Conservation (phyloP, 2,113 vertebrate species). For the Nanorana parkeri region DNA sequence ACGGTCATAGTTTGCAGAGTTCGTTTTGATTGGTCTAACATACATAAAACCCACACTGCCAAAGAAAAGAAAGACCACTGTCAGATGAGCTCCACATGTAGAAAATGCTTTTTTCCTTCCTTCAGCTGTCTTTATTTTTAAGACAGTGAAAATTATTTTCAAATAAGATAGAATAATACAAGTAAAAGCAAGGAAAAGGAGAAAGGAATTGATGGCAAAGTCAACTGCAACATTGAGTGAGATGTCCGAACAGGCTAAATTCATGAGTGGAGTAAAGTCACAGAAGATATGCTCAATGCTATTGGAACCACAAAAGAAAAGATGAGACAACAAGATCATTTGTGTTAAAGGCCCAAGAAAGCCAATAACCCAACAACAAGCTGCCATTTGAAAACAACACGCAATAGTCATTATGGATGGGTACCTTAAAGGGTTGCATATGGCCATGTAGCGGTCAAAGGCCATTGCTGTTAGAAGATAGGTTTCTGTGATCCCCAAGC, state of each 20-base stretch:
- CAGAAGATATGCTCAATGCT: constrained; percentile 45
- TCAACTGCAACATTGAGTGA: constrained; percentile 39
- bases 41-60: constrained; percentile 59
- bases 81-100: constrained; percentile 61
- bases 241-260: constrained; percentile 38
- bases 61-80: constrained; percentile 63
- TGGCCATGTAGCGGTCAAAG: constrained; percentile 47
- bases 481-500: constrained; percentile 40
- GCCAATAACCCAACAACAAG: constrained; percentile 32
- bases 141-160: constrained; percentile 59
- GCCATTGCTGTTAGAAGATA: constrained; percentile 51
- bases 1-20: constrained; percentile 22
- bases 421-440: constrained; percentile 46
- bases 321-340: constrained; percentile 16
- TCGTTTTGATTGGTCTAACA: constrained; percentile 22
- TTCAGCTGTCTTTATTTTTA: constrained; percentile 56
- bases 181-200: constrained; percentile 57
- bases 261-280: constrained; percentile 45
- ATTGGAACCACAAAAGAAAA: constrained; percentile 36
- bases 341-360: constrained; percentile 39
- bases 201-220: constrained; percentile 57
- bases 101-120: constrained; percentile 62
- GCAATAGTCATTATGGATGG: constrained; percentile 41
- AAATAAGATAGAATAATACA: constrained; percentile 63
- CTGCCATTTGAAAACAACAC: constrained; percentile 31